Conservation (phyloP, 2,113 vertebrate genomes). For the Eulacestoma nigropectus region DNA sequence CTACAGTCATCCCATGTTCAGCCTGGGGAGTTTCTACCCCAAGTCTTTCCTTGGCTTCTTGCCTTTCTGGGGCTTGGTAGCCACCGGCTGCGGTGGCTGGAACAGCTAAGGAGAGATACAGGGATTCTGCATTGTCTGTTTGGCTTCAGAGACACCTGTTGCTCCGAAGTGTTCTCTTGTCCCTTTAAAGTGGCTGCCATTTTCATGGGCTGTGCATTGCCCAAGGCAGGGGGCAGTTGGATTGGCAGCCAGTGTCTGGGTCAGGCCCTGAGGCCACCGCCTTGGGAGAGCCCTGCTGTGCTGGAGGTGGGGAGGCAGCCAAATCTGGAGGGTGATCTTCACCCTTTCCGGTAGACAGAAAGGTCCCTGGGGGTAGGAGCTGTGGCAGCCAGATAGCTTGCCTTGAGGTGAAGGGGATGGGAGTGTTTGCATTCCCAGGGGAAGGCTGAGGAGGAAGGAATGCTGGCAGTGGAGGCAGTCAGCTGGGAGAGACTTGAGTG, state of each 20-base stretch:
- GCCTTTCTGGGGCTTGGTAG: neutral
- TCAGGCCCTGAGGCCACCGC: neutral
- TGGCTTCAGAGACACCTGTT: neutral
- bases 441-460: neutral
- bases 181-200: neutral
- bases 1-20: neutral
- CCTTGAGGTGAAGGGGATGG: neutral
- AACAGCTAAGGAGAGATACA: neutral
- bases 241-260: rapidly evolving
- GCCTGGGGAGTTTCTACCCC: neutral
- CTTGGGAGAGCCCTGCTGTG: neutral
- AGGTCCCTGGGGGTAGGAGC: neutral
- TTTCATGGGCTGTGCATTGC: neutral
- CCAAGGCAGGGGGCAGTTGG: rapidly evolving
- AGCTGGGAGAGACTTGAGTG: neutral
- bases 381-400: neutral
- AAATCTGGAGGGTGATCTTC: neutral
- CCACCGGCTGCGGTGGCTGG: neutral
- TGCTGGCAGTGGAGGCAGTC: neutral
- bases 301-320: neutral
- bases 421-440: neutral
- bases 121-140: neutral
- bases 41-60: neutral
- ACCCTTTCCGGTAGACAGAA: neutral
- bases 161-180: neutral